Conservation (phyloP, 2,113 vertebrate species). For the Cisticola juncidis region DNA sequence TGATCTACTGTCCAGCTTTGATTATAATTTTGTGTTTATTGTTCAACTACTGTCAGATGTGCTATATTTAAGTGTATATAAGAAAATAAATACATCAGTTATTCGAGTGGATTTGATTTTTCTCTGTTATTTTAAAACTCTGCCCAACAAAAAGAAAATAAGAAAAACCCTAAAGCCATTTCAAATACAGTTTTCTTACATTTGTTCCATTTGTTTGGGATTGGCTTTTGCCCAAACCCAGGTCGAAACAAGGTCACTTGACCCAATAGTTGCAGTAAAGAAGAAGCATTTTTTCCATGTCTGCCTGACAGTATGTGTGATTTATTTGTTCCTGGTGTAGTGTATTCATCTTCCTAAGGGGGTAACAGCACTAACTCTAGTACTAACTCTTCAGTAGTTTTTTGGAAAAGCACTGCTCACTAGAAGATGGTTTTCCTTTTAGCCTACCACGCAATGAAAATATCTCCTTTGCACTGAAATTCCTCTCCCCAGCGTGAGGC, state of each 20-base stretch:
- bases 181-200: not conserved
- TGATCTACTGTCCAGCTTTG: constrained; percentile 69
- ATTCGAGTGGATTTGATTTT: constrained; percentile 18
- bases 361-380: not conserved
- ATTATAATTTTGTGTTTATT: constrained; percentile 57
- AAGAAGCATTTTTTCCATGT: not conserved
- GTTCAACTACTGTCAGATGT: constrained; percentile 70
- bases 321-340: constrained; percentile 12
- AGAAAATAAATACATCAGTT: constrained; percentile 75
- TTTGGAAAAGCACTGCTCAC: not conserved
- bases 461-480: not conserved
- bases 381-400: not conserved
- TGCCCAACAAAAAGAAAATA: constrained; percentile 4
- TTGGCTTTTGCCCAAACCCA: not conserved
- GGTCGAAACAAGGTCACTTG: not conserved
- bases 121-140: not conserved
- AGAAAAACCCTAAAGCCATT: not conserved
- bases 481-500: not conserved
- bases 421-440: not conserved
- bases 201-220: not conserved
- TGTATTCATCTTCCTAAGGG: not conserved
- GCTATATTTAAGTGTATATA: constrained; percentile 80
- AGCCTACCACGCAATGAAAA: not conserved
- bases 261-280: not conserved
- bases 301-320: not conserved